Evolutionary conservation across 2,797 vertebrate genomes (phyloP).

Genomic region (Bradypodion ventrale): DNA sequence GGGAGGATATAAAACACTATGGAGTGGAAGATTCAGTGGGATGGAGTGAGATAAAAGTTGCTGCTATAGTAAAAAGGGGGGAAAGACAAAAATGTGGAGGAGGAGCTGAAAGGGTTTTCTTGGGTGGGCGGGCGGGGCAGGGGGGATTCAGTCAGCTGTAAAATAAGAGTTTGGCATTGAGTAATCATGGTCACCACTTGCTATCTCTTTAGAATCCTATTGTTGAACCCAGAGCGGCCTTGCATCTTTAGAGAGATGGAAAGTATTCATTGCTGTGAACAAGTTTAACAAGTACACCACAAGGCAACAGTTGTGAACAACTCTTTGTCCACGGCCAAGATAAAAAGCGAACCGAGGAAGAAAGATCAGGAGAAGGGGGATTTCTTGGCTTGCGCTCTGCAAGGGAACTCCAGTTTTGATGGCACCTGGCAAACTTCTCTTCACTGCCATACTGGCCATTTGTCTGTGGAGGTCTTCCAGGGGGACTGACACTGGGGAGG

Average conservation of each 20-base stretch:
- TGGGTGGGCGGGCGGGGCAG: too few relatives aligned
- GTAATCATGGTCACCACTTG: constrained; percentile 76
- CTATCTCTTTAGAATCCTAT: constrained; percentile 80
- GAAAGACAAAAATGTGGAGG: not conserved
- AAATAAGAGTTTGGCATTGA: constrained; percentile 36
- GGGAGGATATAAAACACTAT: not conserved
- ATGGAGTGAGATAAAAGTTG: not conserved
- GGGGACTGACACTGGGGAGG: not conserved
- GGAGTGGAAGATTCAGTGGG: not conserved
- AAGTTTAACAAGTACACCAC: not conserved
- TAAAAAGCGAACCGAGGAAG: not conserved
- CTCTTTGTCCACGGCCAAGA: not conserved
- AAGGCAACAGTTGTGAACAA: not conserved
- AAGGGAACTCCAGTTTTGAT: not conserved
- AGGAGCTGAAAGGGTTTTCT: not conserved
- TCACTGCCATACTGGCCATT: not conserved
- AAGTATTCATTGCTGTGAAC: not conserved
- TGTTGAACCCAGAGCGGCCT: constrained; percentile 73
- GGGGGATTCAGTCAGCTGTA: not conserved
- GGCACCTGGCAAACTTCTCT: not conserved
- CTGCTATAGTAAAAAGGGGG: constrained; percentile 16
- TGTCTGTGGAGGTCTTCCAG: not conserved
- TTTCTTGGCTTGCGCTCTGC: not conserved
- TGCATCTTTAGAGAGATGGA: constrained; percentile 41
- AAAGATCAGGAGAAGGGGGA: not conserved